Base-by-base conservation (phyloP, 2,113 vertebrate genomes). In the Eolophus roseicapilla region DNA sequence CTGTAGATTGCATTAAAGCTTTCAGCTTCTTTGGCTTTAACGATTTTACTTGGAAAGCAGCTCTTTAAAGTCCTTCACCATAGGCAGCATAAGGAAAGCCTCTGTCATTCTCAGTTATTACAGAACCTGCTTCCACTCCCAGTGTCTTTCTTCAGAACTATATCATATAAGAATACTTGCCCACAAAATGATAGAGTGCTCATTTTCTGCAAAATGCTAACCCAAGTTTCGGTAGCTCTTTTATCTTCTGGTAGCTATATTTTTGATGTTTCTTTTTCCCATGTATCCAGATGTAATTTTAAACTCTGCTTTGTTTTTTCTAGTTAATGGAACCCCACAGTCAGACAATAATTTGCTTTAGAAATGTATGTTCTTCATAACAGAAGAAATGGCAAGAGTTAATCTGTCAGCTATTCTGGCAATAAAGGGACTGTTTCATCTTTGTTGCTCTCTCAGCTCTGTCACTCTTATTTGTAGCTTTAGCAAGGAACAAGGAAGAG, bases 131-230 rank as follows among this genome's bases (percentile, higher is more conserved):
- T 85, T 95, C 64, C 35, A 65, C 18, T 86, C 57, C 37, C 14
- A 60, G 28, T 7, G 11, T 52, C 25, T 49, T 89, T 46, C 60
- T 93, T 63, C 62, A 71, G 76, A 79, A 9, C 31, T 41, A 10
- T 7, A 71, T 53, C 17, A 44, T 52, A 28, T 17, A 29, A 44
- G 17, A 89, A 43, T 31, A 23, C 59, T 86, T 41, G 24, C 28
- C 80, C 31, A 3, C 49, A 93, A 81, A 94, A 90, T 83, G 71
- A 76, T 2, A 49, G 62, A 82, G 59, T 37, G 27, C 35, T 50
- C 14, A 31, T 86, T 93, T 90, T 90, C 68, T 93, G 41, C 46
- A 92, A 88, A 95, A 92, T 20, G 31, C 37, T 77, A 63, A 74
- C 18, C 20, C n/a, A 2, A 37, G 44, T 39, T 92, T 53, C 3